These are phyloP conservation scores for Polydesmus complanatus DNA, from an alignment of 2,888 invertebrate genomes.

Conservation along the genomic window DNA sequence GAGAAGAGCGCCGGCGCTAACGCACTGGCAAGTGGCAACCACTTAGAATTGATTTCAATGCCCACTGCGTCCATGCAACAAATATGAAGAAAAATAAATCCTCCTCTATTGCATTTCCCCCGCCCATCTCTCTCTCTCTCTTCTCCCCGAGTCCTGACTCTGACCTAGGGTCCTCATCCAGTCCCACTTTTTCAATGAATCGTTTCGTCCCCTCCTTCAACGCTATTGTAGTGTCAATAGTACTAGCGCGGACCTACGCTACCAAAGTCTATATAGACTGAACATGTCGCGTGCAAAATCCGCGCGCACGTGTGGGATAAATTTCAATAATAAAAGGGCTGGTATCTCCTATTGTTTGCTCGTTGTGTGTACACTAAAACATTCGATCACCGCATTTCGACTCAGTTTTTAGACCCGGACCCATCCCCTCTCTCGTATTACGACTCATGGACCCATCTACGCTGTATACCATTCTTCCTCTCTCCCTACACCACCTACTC, in stretches of 20 bases:
- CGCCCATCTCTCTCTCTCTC: too few species aligned
- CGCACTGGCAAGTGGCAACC: background rate
- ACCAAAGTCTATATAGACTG: background rate
- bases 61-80: background rate
- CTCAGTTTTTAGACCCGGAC: background rate
- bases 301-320: background rate
- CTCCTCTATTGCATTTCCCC: too few species aligned
- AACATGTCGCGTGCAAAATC: background rate
- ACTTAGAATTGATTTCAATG: background rate
- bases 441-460: too few species aligned
- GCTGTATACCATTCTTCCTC: too few species aligned
- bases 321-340: background rate
- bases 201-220: too few species aligned
- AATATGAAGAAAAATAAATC: background rate
- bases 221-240: background rate
- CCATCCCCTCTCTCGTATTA: too few species aligned
- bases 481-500: too few species aligned
- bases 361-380: background rate
- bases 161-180: background rate
- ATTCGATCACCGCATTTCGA: background rate
- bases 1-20: too few species aligned
- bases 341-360: background rate
- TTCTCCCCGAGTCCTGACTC: too few species aligned
- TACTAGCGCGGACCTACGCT: background rate
- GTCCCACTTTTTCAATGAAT: too few species aligned